Evolutionary conservation across 1,140 invertebrate genomes (phyloP).

Genomic region (Ips typographus): DNA sequence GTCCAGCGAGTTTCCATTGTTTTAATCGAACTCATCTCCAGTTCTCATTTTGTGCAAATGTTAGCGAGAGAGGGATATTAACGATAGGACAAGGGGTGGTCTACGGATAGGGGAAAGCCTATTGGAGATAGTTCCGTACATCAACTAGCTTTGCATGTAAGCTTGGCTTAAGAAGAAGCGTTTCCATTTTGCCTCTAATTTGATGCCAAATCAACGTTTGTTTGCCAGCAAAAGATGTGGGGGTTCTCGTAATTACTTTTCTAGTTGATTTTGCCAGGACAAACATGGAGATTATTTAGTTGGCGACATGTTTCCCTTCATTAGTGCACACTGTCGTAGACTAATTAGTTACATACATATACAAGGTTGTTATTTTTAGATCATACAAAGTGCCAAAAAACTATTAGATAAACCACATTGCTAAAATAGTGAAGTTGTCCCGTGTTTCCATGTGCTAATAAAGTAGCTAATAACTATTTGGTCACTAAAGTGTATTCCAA

Average conservation of each 20-base stretch:
- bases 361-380: too few relatives aligned
- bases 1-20: constrained; percentile 47
- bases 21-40: constrained; percentile 53
- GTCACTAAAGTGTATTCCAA: too few relatives aligned
- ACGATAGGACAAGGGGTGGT: constrained; percentile 42
- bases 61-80: constrained; percentile 49
- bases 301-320: too few relatives aligned
- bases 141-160: neutral
- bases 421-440: too few relatives aligned
- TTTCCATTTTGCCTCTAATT: constrained; percentile 22
- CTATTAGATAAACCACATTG: too few relatives aligned
- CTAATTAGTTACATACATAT: too few relatives aligned
- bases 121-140: neutral
- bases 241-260: constrained; percentile 10
- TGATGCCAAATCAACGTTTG: constrained; percentile 43
- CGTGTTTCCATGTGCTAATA: too few relatives aligned
- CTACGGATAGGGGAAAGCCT: neutral
- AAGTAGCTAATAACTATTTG: too few relatives aligned
- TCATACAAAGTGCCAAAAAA: too few relatives aligned
- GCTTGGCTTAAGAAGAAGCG: neutral
- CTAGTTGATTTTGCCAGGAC: too few relatives aligned
- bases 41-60: constrained; percentile 53
- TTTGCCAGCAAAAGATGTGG: constrained; percentile 2
- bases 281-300: too few relatives aligned
- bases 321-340: too few relatives aligned